Base-by-base conservation (phyloP, 2,113 vertebrate genomes). In the Myxocyprinus asiaticus region DNA sequence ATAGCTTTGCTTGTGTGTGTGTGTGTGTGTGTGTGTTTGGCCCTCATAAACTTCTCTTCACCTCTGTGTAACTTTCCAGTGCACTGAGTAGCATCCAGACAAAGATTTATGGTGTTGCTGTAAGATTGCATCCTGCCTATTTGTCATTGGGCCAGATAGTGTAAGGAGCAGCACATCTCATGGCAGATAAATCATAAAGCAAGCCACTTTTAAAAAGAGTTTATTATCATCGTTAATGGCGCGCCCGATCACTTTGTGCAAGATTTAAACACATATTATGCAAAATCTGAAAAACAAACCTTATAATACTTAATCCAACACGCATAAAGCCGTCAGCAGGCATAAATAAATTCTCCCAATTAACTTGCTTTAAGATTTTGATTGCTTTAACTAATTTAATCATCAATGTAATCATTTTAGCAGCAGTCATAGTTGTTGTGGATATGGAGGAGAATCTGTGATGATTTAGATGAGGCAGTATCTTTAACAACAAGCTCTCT, bases 221-320 rank as follows among this genome's bases (percentile, higher is more conserved):
- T 95, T 93, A 93, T 94, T 95, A 90, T 71, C 85, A 91, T 94
- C 90, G 89, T 94, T 94, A 94, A 94, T 93, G 89, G 88, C 48
- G 67, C 86, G 88, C 91, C 89, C 67, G 75, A 14, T 91, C 86
- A 90, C 86, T 89, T 87, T 75, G 86, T 5, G 68, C 78, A 90
- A 90, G 91, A 94, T 95, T 94, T 95, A 93, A 95, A 94, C 93
- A 92, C 94, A 94, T 94, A 95, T 96, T 96, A 96, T 96, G 94
- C 94, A 94, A 95, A 95, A 95, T 95, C 90, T 93, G 88, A 90
- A 95, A 96, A 97, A 90, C 94, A 95, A 94, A 94, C 94, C 93
- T 94, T 90, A 92, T 94, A 93, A 95, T 95, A 93, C 94, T 96
- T 96, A 92, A 97, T 97, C 95, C 96, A 94, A 94, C 91, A 93